Percentiles rank a stretch among this genome's conserved stretches.
Conservation (phyloP, 2,113 vertebrate species). For the Jaculus jaculus region DNA sequence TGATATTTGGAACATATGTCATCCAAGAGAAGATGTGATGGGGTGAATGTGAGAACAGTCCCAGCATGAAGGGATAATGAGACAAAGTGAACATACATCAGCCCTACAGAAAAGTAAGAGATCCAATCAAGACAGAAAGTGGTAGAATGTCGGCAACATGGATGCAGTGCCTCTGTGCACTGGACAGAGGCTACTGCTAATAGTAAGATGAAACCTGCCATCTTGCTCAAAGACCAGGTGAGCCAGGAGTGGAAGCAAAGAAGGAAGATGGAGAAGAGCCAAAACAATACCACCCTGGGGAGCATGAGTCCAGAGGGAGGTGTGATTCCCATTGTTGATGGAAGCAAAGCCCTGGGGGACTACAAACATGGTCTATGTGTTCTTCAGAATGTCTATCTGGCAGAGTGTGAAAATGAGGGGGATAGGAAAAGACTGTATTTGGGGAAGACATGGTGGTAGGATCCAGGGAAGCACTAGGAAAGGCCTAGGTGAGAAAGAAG, state of each 20-base stretch:
- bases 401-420: neutral
- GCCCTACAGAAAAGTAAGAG: neutral
- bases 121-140: neutral
- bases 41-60: neutral
- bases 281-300: too few species aligned
- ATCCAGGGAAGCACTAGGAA: neutral
- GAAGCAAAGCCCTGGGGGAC: neutral
- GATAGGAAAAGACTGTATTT: neutral
- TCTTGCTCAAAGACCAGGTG: neutral
- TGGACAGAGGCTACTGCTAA: neutral
- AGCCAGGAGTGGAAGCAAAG: neutral
- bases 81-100: accelerated
- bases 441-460: neutral
- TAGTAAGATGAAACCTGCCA: neutral
- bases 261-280: neutral
- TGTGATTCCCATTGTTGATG: accelerated
- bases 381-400: neutral
- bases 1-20: neutral
- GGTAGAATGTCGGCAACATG: too few species aligned
- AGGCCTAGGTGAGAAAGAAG: neutral
- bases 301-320: neutral
- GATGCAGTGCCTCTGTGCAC: neutral
- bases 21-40: neutral
- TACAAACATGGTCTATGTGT: neutral
- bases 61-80: neutral